Base-by-base conservation (phyloP, 1,140 invertebrate species). In the Drosophila eugracilis region DNA sequence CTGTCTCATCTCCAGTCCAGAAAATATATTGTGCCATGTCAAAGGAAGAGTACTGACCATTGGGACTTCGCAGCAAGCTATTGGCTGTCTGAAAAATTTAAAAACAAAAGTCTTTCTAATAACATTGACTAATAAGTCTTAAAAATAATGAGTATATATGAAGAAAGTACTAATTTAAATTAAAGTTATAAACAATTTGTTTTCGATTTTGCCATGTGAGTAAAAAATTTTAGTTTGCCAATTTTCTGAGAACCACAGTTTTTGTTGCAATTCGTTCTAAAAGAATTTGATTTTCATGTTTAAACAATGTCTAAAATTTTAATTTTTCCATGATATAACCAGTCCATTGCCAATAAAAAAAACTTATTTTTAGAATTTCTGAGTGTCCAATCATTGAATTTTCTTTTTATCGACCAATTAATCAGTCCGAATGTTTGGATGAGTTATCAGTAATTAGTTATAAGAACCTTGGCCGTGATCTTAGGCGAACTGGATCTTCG, bases 21-120 rank as follows among this genome's bases (percentile, higher is more conserved):
- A 95, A 95, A 1, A 96, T 94, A 63, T 96, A 96, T 75, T 96
- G 95, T 0, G 95, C 95, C 94, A 95, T 95, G 72, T 95, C 95
- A 42, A 95, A 89, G 1, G 95, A 94, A 0, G 94, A 94, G 67
- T 95, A 95, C 59, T 95, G 94, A 1, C 94, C 93, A 45, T 93
- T 94, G 0, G 92, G 74, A 75, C 93, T 90, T 14, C 72, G 78
- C 41, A 91, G 55, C 24, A 91, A 60, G 32, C 75, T 89, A 62
- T 91, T 89, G 4, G 90, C 91, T 15, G 90, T 80, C 92, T 92
- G 70, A 63, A 42, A 58, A 55, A 34, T 34, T 37, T 14, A 15
- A 2, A 34, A 37, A 42, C 0, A 57, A 17, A 69, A 9, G 0
- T 34, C 26, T 1, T 9, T n/a, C n/a, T n/a, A n/a, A n/a, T n/a